Evolutionary conservation across 2,113 vertebrate genomes (phyloP), one percentile per base, ranked within the genome.

Genomic region (Ciconia boyciana): DNA sequence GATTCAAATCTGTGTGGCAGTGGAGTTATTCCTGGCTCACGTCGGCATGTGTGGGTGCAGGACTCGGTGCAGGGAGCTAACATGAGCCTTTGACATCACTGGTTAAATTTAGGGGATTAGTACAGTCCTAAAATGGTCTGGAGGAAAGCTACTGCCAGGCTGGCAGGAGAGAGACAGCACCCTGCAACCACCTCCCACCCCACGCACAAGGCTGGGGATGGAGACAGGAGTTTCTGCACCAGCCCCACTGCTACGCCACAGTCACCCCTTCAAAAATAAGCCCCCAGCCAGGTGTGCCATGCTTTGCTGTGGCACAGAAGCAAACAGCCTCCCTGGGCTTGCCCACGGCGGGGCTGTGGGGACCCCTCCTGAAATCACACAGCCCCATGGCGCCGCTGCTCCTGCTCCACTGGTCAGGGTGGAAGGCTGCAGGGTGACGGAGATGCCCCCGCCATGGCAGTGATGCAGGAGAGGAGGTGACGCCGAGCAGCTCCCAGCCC

Each of bases 61-160:
- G 46, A 54, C 69, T 68, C 4, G 0, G 2, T 49, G n/a, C 57
- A 49, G 57, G 48, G 48, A 93, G 61, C 77, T 84, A 87, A 96
- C 31, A 36, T 16, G 52, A 93, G 81, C 81, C 57, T 89, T 95
- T 85, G 93, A 95, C 93, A 96, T 95, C 87, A 82, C 52, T 68
- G 85, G 81, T 94, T 90, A 96, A 87, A 94, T 76, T 93, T 85
- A 93, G 93, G 52, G 64, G 61, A 87, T 87, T 78, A 93, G 28
- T 57, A 48, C 39, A 34, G 61, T 64, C 65, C 70, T 79, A 82
- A 94, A 95, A 85, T 41, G 48, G 52, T 76, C 81, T 62, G 31
- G 49, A 92, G 70, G 44, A 48, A 85, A 94, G 66, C 10, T 70
- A 9, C 36, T 21, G 54, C 24, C 1, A 6, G 49, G 28, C 21